Percentiles rank a stretch among this genome's conserved stretches.
phyloP scores from a whole-genome alignment of 2,888 invertebrate genomes.

The Drosophila setosimentum region DNA sequence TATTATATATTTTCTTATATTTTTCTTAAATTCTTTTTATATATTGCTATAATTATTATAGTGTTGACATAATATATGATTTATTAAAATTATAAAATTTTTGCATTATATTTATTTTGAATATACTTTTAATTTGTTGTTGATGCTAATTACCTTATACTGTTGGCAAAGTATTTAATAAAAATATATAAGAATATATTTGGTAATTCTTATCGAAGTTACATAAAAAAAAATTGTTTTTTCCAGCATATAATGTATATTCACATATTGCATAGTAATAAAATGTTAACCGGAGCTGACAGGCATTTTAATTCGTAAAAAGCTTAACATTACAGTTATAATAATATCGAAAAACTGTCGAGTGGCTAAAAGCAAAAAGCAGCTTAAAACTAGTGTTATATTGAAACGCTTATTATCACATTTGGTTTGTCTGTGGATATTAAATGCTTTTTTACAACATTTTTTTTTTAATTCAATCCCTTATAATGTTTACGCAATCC shows the following conservation, averaged over 20 bases:
- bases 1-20: no score
- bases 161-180: neutral
- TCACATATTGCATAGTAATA: neutral
- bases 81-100: no score
- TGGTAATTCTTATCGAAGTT: neutral
- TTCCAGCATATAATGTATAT: neutral
- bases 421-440: slow-evolving; percentile 63
- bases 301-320: slow-evolving; percentile 7
- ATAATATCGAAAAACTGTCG: neutral
- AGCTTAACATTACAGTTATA: neutral
- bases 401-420: slow-evolving; percentile 69
- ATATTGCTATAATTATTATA: no score
- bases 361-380: slow-evolving; percentile 9
- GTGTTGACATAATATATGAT: no score
- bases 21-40: no score
- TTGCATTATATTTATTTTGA: neutral
- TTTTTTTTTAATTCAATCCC: slow-evolving; percentile 49
- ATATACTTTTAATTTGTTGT: neutral
- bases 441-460: slow-evolving; percentile 29
- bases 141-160: neutral
- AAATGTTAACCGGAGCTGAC: neutral
- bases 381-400: slow-evolving; percentile 47
- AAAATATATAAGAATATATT: neutral
- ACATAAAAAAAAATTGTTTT: neutral
- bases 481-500: slow-evolving; percentile 74